Evolutionary conservation across 2,113 vertebrate genomes (phyloP), one percentile per base, ranked within the genome.

Genomic region (Callospermophilus lateralis): DNA sequence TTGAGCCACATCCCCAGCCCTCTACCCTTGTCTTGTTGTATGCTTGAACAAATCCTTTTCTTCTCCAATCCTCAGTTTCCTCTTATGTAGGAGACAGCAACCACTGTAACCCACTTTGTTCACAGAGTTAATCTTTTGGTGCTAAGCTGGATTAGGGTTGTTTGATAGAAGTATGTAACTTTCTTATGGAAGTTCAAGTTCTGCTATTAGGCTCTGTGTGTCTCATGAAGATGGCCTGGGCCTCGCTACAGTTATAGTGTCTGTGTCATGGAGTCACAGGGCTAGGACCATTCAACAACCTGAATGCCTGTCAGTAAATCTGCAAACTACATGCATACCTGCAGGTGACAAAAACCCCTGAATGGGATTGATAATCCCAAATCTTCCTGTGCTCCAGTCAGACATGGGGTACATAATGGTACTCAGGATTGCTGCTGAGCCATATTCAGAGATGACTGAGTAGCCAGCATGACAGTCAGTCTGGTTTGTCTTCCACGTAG

Each of bases 41-140:
- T 95, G 63, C 58, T 73, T 51, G 61, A 89, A 8, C 24, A 92
- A 94, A 84, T 95, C 42, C 48, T 78, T 95, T 89, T 76, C 92
- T 94, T 96, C 45, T 80, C 45, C 84, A 80, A 93, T 32, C 32
- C 39, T 91, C 34, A 73, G 51, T 96, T 88, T 86, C 55, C 85
- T 85, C 12, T n/a, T 94, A 6, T 67, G 7, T 94, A 61, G 45
- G 65, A 9, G 8, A 48, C 84, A 72, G 48, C 65, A 58, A 79
- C 42, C 13, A 4, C 63, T 89, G 22, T 95, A 80, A 93, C 83
- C 45, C 55, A 26, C 68, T 51, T 85, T 93, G 48, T 37, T 94
- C 45, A 5, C 19, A 84, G 77, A 28, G 51, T 77, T 94, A 16
- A 48, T 94, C 37, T 79, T 45, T 94, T 67, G 28, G 37, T 96